Base-by-base conservation (phyloP, 2,888 invertebrate species). In the Diploptera punctata region DNA sequence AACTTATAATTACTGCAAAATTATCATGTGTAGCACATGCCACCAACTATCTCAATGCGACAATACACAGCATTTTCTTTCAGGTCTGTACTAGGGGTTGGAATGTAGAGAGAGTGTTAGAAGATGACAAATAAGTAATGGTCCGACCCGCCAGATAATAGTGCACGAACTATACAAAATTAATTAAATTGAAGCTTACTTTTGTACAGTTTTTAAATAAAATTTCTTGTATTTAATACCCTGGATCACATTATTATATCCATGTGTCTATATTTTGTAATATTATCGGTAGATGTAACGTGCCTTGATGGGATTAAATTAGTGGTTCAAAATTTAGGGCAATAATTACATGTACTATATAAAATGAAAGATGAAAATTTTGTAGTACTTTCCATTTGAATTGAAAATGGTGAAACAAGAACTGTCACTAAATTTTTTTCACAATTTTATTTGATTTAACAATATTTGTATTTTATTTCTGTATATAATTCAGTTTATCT, bases 231-330 rank as follows among this genome's bases (percentile, higher is more conserved):
- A 33, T 33, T 5, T 7, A 33, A 33, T 33, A 33, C 13, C 3
- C 26, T 57, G 24, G 26, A 57, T 7, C 29, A 31, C 57, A 26
- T 29, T 57, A 57, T 57, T 57, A 57, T 57, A 57, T 57, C n/a
- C 57, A 57, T 57, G 57, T 57, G n/a, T 57, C 26, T 29, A 24
- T 52, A 13, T 57, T 57, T 57, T 57, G 54, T 49, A 49, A 49
- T 4, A 49, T 49, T 49, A 24, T 52, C 52, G 24, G 13, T 52
- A 52, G 52, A 13, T 5, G 19, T 52, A 52, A 52, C 24, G 52
- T 57, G 57, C 57, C 57, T 57, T 57, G 54, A 54, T 54, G 29
- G 57, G 57, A 24, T 57, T 57, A n/a, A 24, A n/a, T 57, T 31
- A 29, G 26, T 57, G 2, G 29, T 57, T 57, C 57, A 57, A 57